phyloP scores from a whole-genome alignment of 2,797 vertebrate species.

The Protosalanx chinensis region DNA sequence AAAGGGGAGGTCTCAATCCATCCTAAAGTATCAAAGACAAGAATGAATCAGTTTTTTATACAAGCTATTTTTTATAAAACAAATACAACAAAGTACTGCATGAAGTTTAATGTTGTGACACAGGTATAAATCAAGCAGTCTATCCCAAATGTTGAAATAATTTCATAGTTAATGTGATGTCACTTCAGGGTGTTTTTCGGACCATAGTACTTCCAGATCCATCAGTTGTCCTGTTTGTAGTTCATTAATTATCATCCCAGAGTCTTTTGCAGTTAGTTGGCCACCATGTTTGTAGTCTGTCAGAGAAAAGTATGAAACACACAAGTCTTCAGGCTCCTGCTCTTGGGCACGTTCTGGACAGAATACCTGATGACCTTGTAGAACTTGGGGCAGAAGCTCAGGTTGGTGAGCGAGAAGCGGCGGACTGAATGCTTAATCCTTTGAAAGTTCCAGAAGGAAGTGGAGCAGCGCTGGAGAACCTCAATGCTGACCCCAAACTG shows the following conservation, averaged over 20 bases:
- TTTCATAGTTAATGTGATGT: too few relatives aligned
- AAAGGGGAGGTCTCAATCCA: too few relatives aligned
- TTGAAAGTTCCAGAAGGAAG: slow-evolving; percentile 63
- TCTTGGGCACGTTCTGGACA: slow-evolving; percentile 47
- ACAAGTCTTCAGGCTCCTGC: slow-evolving; percentile 59
- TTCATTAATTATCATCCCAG: neutral
- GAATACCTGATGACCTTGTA: slow-evolving; percentile 61
- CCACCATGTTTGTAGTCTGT: slow-evolving; percentile 27
- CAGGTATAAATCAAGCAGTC: too few relatives aligned
- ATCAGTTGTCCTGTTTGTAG: slow-evolving; percentile 8
- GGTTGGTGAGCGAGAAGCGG: slow-evolving; percentile 44
- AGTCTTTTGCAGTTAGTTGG: neutral
- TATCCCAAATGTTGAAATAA: too few relatives aligned
- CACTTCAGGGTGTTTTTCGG: too few relatives aligned
- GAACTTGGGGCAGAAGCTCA: slow-evolving; percentile 53
- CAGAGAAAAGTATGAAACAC: slow-evolving; percentile 75
- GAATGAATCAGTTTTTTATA: too few relatives aligned
- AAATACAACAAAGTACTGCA: too few relatives aligned
- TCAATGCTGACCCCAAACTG: slow-evolving; percentile 69
- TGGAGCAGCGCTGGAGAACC: slow-evolving; percentile 67
- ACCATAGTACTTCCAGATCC: neutral
- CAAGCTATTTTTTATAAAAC: too few relatives aligned
- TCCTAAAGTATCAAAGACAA: too few relatives aligned
- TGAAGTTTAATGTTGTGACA: too few relatives aligned
- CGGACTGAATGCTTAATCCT: slow-evolving; percentile 34